phyloP scores from a whole-genome alignment of 2,888 invertebrate species.

The Cetonia aurata region DNA sequence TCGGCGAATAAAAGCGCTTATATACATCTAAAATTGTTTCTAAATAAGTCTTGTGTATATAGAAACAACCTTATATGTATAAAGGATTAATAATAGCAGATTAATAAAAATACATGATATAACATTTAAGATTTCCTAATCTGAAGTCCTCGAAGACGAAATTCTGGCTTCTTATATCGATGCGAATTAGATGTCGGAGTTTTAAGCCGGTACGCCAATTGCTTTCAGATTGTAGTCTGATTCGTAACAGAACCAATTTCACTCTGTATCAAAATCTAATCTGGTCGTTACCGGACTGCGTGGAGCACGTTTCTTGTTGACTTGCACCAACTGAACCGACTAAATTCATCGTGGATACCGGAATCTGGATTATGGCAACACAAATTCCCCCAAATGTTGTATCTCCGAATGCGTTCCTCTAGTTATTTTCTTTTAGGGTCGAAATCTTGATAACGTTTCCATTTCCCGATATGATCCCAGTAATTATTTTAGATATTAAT shows the following conservation, averaged over 20 bases:
- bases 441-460: no score
- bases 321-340: conserved; percentile 18
- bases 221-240: conserved; percentile 48
- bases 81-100: background rate
- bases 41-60: background rate
- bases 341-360: conserved; percentile 7
- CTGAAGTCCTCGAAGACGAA: conserved; percentile 11
- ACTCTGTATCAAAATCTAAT: conserved; percentile 50
- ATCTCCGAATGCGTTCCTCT: background rate
- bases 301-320: conserved; percentile 45
- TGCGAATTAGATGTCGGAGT: conserved; percentile 40
- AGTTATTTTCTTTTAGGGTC: no score
- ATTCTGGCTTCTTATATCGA: conserved; percentile 15
- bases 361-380: background rate
- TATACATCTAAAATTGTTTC: no score
- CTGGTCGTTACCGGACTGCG: conserved; percentile 49
- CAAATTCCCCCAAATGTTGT: background rate
- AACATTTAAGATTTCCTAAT: conserved; percentile 6
- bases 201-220: conserved; percentile 48
- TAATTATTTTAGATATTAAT: no score
- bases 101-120: background rate
- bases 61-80: background rate
- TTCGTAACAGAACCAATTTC: conserved; percentile 50
- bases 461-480: no score
- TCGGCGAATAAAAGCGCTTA: no score